Evolutionary conservation across 2,797 vertebrate species (phyloP).

Genomic region (Pantherophis alleghaniensis): DNA sequence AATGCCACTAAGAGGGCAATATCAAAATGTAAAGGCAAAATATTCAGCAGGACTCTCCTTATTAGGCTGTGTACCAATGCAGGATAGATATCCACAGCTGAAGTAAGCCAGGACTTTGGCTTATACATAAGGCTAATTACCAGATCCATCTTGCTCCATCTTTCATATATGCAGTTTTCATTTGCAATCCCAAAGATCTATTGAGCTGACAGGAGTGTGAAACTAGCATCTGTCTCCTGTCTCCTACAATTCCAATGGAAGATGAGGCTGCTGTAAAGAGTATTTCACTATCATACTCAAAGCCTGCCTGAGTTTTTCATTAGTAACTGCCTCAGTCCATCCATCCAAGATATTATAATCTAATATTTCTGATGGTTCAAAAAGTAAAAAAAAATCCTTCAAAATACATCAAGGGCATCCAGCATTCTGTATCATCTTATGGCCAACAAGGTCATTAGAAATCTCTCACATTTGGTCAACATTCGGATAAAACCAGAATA

Average conservation of each 20-base stretch:
- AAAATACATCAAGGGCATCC: neutral
- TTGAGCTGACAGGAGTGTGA: neutral
- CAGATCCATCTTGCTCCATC: neutral
- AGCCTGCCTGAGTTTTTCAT: neutral
- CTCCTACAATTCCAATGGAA: neutral
- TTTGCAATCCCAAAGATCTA: neutral
- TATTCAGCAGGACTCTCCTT: neutral
- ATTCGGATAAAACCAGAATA: neutral
- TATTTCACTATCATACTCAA: neutral
- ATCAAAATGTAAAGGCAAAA: neutral
- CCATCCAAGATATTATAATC: neutral
- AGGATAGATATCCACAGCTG: neutral
- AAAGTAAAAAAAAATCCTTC: neutral
- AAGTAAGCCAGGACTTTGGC: neutral
- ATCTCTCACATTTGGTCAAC: neutral
- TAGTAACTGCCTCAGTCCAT: neutral
- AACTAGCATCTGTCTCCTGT: neutral
- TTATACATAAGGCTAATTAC: neutral
- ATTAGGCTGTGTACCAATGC: neutral
- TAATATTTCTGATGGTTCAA: neutral
- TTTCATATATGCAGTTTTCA: neutral
- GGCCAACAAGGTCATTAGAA: neutral
- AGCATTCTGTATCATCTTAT: neutral
- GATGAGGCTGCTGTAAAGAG: neutral
- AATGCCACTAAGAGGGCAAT: neutral